A percentile compares a stretch with the other conserved stretches of the same genome.
phyloP scores from a whole-genome alignment of 2,888 invertebrate genomes.

The Agrotis exclamationis region DNA sequence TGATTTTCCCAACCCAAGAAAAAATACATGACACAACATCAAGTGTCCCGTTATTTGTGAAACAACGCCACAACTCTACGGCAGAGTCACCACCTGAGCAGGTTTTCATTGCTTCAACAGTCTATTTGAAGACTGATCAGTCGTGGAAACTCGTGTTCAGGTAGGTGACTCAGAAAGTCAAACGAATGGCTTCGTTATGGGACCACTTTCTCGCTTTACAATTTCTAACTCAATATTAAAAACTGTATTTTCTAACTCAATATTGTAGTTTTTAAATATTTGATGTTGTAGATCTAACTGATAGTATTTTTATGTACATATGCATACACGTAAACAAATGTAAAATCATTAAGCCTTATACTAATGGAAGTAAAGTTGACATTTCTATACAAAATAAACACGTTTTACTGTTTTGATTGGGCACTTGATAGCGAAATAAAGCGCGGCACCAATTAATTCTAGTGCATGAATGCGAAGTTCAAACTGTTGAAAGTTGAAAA shows the following conservation, averaged over 20 bases:
- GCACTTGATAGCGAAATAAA: neutral
- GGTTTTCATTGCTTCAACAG: too few relatives aligned
- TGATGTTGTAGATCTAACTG: constrained; percentile 5
- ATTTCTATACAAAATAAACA: neutral
- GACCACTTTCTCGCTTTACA: too few relatives aligned
- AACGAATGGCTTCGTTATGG: too few relatives aligned
- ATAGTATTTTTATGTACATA: neutral
- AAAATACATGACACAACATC: too few relatives aligned
- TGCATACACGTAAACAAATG: neutral
- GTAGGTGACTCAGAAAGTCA: too few relatives aligned
- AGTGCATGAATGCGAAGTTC: constrained; percentile 14
- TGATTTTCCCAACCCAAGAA: too few relatives aligned
- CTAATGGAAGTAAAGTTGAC: neutral
- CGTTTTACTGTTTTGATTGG: constrained; percentile 2
- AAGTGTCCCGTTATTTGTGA: too few relatives aligned
- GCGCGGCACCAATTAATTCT: neutral
- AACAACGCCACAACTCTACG: too few relatives aligned
- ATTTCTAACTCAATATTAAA: too few relatives aligned
- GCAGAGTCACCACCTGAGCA: too few relatives aligned
- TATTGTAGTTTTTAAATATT: constrained; percentile 20
- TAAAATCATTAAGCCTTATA: neutral
- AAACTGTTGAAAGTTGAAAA: constrained; percentile 12
- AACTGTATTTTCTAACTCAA: neutral
- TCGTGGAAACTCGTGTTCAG: too few relatives aligned
- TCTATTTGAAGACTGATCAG: too few relatives aligned